Base-by-base conservation (phyloP, 2,113 vertebrate genomes). In the Cyanoramphus novaezelandiae region DNA sequence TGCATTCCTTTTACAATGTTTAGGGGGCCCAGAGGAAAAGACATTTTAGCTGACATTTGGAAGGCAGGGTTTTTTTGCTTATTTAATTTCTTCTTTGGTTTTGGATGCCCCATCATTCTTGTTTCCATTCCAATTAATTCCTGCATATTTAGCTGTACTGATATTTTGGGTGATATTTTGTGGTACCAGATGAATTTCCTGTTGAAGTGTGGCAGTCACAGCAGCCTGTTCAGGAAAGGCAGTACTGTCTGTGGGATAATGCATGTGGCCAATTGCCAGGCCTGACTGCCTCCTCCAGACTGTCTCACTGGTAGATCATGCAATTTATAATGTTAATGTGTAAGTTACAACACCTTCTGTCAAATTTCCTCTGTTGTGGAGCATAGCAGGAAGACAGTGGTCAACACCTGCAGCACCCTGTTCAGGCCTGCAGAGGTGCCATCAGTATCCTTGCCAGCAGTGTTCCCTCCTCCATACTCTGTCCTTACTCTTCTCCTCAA, bases 1-100 rank as follows among this genome's bases (percentile, higher is more conserved):
- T 90, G 92, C 95, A 88, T 93, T 88, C 49, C 60, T 90, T 86
- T 89, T 59, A 57, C 17, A 89, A 27, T 59, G 37, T 43, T 76
- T 88, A 86, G 29, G 10, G 18, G 24, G 3, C 93, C 53, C 89
- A 77, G 29, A 92, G 89, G 91, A 92, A 91, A 86, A 80, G 86
- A 86, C 71, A 95, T 96, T 96, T 93, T 83, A 70, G 41, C 65
- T 97, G 95, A 95, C 95, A 96, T 97, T 95, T 97, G 64, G 60
- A 90, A 90, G 69, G 72, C 47, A 57, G n/a, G 0, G 1, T 35
- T 80, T 74, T 87, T 94, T 72, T 53, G 62, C 53, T 84, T 81
- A 74, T 18, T 79, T 80, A 39, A 46, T 93, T 82, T 90, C 12
- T 57, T 60, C 31, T 33, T 76, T 3, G 3, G 41, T 69, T 95